Evolutionary conservation across 2,113 vertebrate genomes (phyloP).

Genomic region (Thymallus thymallus): DNA sequence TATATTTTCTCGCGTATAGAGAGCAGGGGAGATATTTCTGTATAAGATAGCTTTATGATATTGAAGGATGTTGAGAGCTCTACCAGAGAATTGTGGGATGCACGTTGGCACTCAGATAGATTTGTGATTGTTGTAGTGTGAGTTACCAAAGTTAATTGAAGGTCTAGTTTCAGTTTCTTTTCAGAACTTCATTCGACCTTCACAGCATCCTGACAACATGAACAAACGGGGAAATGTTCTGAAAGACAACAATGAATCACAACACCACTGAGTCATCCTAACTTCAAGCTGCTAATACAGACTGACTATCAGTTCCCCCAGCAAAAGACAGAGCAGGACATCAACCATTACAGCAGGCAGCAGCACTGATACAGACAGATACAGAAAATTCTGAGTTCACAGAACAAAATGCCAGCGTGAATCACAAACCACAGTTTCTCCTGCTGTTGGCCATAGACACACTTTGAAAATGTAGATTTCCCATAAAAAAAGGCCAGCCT

Average conservation of each 20-base stretch:
- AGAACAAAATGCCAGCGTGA: conserved; percentile 11
- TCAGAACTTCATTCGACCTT: neutral
- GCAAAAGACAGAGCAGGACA: neutral
- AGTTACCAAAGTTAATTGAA: neutral
- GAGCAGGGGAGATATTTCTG: neutral
- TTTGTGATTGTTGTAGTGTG: neutral
- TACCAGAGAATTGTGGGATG: too few relatives aligned
- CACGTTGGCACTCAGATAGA: too few relatives aligned
- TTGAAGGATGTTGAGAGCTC: too few relatives aligned
- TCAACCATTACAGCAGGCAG: neutral
- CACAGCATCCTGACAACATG: too few relatives aligned
- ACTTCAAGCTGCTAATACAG: neutral
- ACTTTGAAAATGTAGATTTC: conserved; percentile 48
- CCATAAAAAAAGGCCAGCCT: conserved; percentile 50
- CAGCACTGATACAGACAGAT: neutral
- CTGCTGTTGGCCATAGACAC: conserved; percentile 16
- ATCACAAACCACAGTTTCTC: conserved; percentile 14
- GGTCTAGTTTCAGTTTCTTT: neutral
- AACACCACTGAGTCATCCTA: neutral
- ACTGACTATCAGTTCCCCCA: neutral
- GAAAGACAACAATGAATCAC: too few relatives aligned
- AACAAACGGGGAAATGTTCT: too few relatives aligned
- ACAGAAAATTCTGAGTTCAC: neutral
- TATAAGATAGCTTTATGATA: neutral
- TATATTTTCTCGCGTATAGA: neutral